Evolutionary conservation across 2,113 vertebrate species (phyloP), one percentile per base, ranked within the genome.

Genomic region (Callipepla californica): DNA sequence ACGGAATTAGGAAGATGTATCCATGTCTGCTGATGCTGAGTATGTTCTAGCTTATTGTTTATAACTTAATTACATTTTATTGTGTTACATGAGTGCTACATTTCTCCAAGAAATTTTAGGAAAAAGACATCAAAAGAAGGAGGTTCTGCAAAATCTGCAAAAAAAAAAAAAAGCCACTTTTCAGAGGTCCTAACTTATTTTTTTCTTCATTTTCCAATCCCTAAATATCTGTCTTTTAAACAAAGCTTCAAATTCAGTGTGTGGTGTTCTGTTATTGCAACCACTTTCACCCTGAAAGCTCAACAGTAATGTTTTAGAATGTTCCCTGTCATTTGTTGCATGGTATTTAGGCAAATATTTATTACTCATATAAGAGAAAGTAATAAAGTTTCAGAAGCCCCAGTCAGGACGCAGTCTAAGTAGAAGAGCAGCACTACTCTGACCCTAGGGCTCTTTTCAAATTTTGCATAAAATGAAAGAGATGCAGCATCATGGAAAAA

Each of bases 261-360:
- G 79, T 95, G 92, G 62, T 95, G 69, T 92, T 80, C 80, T 89
- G 70, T 88, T 86, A 86, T 44, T 93, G 44, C 86, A 75, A 55
- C 92, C 73, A 23, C 78, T 89, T 92, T 7, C 85, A 48, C 75
- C 94, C 59, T 77, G 70, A 87, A 74, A 89, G 45, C 21, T 6
- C 38, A 89, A 59, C 78, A 67, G 78, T 92, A 40, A 78, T 89
- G 70, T 40, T 93, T 92, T 77, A 87, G 50, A 93, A 83, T 67
- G 45, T 80, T 89, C 67, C 78, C 72, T 66, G 89, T 93, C 70
- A 87, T 90, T 91, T 94, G 32, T 80, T 92, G 47, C 21, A 44
- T 92, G 32, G 34, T 76, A 57, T 89, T 91, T 95, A 73, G 79
- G 55, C 38, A 92, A 91, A 90, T 77, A 59, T 2, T 13, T 89